Evolutionary conservation across 2,888 invertebrate species (phyloP), one percentile per base, ranked within the genome.

Genomic region (Thalpophila matura): DNA sequence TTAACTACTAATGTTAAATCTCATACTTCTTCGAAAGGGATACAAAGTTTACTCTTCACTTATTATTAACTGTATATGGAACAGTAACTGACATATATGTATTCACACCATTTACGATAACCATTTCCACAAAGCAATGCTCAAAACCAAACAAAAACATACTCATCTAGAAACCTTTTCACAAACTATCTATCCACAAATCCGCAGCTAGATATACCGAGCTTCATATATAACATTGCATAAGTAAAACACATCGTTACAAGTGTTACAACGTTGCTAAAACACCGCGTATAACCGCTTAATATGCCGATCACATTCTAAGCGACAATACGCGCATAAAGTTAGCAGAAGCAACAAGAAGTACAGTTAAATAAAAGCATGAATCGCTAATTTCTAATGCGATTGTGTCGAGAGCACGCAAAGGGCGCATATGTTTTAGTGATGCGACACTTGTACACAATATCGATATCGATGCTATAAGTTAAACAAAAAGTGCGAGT

Each of bases 341-440:
- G 54, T 71, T 63, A 62, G 29, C 63, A 79, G 73, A 50, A 79
- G 76, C 60, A 79, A 76, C 75, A 78, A 74, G 63, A 81, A 69
- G 57, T 61, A 63, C 81, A 63, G 76, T 79, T 79, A 79, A 81
- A 79, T 79, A 76, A 76, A 81, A 73, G 76, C 81, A 70, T 76
- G 79, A 79, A 76, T 79, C 80, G 80, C 81, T 79, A 81, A 79
- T 79, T 81, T 73, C 67, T 79, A 79, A 79, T 79, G 67, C 80
- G 77, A 81, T 79, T 79, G 81, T 79, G 70, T 68, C 51, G 77
- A 73, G 79, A 75, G 53, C 58, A 46, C 60, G 58, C 47, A 53
- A 54, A 75, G 73, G 77, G 73, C 79, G 69, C 81, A 73, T 76
- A 79, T 81, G 77, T 69, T 64, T 22, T 73, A 79, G 79, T 57